Percentiles rank a stretch among this genome's conserved stretches.
Conservation (phyloP, 1,140 invertebrate species). For the Ephestia elutella region DNA sequence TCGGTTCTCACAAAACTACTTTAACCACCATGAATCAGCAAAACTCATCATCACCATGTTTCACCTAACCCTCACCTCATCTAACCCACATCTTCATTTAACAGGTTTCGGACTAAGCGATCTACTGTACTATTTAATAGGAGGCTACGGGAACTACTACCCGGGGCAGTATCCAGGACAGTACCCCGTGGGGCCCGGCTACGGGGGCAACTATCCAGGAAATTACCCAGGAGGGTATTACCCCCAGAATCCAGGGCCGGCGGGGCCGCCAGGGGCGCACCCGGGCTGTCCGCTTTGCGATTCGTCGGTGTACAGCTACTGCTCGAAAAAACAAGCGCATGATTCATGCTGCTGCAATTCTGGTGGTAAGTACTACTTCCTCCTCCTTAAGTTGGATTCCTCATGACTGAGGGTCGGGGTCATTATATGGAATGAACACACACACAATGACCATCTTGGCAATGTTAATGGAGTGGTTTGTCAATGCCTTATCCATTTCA, state of each 20-base stretch:
- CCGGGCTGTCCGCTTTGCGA: constrained; percentile 81
- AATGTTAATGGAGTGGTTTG: no score
- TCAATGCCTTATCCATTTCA: no score
- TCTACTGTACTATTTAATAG: constrained; percentile 63
- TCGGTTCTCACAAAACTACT: background rate
- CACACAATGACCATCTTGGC: no score
- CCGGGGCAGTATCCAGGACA: constrained; percentile 25
- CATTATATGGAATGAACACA: no score
- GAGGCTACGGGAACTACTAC: constrained; percentile 46
- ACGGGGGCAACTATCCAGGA: constrained; percentile 25
- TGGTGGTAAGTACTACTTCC: constrained; percentile 70
- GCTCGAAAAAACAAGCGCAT: constrained; percentile 82
- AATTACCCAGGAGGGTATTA: constrained; percentile 13
- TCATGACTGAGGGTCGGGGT: no score
- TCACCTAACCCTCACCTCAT: constrained; percentile 16
- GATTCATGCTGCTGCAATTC: constrained; percentile 83
- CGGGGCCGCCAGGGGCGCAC: constrained; percentile 56
- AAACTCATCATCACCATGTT: constrained; percentile 4
- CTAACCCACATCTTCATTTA: constrained; percentile 25
- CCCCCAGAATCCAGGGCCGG: constrained; percentile 23
- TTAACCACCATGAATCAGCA: constrained; percentile 19
- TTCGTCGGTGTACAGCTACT: constrained; percentile 83
- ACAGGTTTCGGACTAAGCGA: constrained; percentile 67
- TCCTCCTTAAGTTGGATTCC: no score
- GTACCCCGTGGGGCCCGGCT: constrained; percentile 27